Conservation (phyloP, 2,888 invertebrate species). For the Melangyna quadrimaculata region DNA sequence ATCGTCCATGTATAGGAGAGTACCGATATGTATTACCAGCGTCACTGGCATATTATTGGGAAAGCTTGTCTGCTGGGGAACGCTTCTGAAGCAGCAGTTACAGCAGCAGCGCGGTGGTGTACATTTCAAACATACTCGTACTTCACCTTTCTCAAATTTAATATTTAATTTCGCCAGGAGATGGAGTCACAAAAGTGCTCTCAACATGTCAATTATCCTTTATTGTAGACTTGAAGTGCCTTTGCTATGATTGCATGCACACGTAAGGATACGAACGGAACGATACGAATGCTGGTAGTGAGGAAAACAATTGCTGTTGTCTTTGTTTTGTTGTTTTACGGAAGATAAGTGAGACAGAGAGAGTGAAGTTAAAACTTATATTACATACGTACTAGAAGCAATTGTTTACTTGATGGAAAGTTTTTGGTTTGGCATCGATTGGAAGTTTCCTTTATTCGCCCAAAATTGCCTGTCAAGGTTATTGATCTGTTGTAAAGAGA, state of each 20-base stretch:
- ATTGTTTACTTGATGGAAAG: conserved; percentile 66
- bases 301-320: conserved; percentile 18
- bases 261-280: conserved; percentile 39
- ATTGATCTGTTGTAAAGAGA: conserved; percentile 58
- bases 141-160: conserved; percentile 67
- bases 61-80: conserved; percentile 10
- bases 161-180: conserved; percentile 66
- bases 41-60: not conserved
- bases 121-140: conserved; percentile 58
- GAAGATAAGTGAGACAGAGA: not conserved
- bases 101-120: conserved; percentile 18
- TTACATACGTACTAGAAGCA: conserved; percentile 30
- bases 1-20: conserved; percentile 2
- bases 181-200: conserved; percentile 65
- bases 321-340: not conserved
- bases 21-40: not conserved
- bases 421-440: conserved; percentile 63
- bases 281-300: conserved; percentile 26
- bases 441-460: conserved; percentile 60
- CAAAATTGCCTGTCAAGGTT: conserved; percentile 60
- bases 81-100: not conserved
- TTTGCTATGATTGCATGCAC: conserved; percentile 46
- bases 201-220: conserved; percentile 71
- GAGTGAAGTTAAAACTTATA: not conserved
- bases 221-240: conserved; percentile 68